A percentile compares a stretch with the other conserved stretches of the same genome.
Conservation (phyloP, 2,888 invertebrate genomes). For the Pristionchus mayeri region DNA sequence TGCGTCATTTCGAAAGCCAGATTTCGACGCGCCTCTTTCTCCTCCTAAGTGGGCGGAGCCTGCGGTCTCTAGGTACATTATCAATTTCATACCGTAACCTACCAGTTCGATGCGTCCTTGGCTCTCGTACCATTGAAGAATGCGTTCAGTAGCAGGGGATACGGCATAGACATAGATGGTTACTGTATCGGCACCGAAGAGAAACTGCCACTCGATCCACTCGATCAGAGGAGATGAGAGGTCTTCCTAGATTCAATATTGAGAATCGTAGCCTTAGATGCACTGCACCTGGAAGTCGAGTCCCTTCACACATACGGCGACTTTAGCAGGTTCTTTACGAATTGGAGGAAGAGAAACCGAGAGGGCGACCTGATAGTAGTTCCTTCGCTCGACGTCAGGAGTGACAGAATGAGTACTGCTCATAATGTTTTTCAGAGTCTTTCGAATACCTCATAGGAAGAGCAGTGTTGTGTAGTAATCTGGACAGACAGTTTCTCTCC, state of each 20-base stretch:
- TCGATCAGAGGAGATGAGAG: conserved; percentile 90
- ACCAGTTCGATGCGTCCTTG: conserved; percentile 47
- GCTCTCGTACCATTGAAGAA: conserved; percentile 29
- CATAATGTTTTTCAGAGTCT: too few relatives aligned
- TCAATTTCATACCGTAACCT: too few relatives aligned
- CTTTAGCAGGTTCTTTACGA: conserved; percentile 71
- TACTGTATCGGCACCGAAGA: conserved; percentile 85
- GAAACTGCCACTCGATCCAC: conserved; percentile 90
- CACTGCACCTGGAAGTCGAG: conserved; percentile 87
- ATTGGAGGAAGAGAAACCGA: neutral
- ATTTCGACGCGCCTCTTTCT: too few relatives aligned
- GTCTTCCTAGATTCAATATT: conserved; percentile 79
- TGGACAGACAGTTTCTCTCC: conserved; percentile 36
- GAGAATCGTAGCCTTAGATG: too few relatives aligned
- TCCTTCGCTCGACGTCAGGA: too few relatives aligned
- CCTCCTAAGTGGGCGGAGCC: too few relatives aligned
- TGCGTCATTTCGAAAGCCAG: too few relatives aligned
- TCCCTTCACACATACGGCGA: conserved; percentile 86
- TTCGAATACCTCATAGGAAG: too few relatives aligned
- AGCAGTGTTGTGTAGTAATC: neutral
- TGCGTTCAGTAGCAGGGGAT: neutral
- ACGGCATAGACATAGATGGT: conserved; percentile 44
- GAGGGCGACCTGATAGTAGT: neutral
- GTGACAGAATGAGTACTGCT: too few relatives aligned
- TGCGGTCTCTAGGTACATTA: too few relatives aligned